Evolutionary conservation across 2,888 invertebrate species (phyloP), one percentile per base, ranked within the genome.

Genomic region (Mythimna vitellina): DNA sequence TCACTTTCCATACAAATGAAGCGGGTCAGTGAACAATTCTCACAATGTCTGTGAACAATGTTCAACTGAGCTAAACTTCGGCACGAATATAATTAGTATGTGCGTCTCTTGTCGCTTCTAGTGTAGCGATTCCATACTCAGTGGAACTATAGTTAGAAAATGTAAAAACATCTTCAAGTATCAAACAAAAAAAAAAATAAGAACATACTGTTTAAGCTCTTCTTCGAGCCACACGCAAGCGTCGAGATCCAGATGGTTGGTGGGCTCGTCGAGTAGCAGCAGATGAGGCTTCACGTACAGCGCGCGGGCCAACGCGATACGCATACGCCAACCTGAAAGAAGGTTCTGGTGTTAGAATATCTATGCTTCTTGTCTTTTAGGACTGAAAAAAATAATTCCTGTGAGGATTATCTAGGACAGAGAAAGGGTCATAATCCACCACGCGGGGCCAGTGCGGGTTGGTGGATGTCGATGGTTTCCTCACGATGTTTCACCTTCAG

Each of bases 191-290:
- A 1, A 3, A 1, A 3, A 35, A 25, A 42, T 46, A 46, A 20
- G 49, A 68, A 91, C 96, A 94, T 90, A 98, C 97, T 98, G 97
- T 96, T 99, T 99, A 58, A 99, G 97, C 95, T 99, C 99, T 92
- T 99, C 99, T 94, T 99, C 99, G 71, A 99, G 97, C 99, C 99
- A 99, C 61, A 99, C 99, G 92, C 99, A 99, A 72, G 99, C 99
- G 91, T 99, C 99, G 86, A 99, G 97, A 97, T 99, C 99, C 81
- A 99, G 97, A 94, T 99, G 99, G 96, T 99, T 99, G 17, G 99
- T 99, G 6, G 99, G 99, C 96, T 99, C 99, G 93, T 99, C 99
- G 53, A 99, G 97, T 87, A 99, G 96, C 82, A 99, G 96, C 73
- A 99, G 96, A 90, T 99, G 99, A 0, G 99, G 99, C 93, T 99